Evolutionary conservation across 2,888 invertebrate species (phyloP).

Genomic region (Dasypogon diadema): DNA sequence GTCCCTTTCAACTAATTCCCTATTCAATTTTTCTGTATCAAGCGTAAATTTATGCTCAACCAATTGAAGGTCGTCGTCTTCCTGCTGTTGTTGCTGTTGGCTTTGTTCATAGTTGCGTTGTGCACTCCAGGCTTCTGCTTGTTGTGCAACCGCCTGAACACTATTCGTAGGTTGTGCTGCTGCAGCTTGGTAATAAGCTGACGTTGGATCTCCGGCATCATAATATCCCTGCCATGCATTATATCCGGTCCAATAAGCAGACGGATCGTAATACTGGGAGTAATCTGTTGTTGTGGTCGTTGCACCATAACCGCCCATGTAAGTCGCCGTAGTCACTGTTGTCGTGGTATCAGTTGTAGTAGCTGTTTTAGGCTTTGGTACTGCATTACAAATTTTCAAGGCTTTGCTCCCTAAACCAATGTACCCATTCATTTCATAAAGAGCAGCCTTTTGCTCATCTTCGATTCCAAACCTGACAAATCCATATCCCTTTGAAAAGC

Average conservation of each 20-base stretch:
- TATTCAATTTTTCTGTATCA: slow-evolving; percentile 82
- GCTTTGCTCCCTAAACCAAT: slow-evolving; percentile 89
- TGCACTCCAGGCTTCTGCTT: slow-evolving; percentile 70
- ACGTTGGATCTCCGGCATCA: slow-evolving; percentile 66
- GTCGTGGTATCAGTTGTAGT: slow-evolving; percentile 66
- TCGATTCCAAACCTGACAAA: slow-evolving; percentile 95
- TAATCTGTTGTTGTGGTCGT: slow-evolving; percentile 70
- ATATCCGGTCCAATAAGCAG: slow-evolving; percentile 90
- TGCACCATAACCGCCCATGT: slow-evolving; percentile 62
- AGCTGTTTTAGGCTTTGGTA: slow-evolving; percentile 83
- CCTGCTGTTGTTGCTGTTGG: slow-evolving; percentile 61
- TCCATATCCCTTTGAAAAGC: slow-evolving; percentile 95
- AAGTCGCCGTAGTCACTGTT: slow-evolving; percentile 63
- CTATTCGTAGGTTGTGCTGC: slow-evolving; percentile 60
- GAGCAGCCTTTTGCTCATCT: slow-evolving; percentile 91
- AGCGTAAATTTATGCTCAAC: slow-evolving; percentile 83
- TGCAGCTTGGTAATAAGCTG: slow-evolving; percentile 67
- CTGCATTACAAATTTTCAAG: slow-evolving; percentile 92
- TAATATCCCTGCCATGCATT: slow-evolving; percentile 84
- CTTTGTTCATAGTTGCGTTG: slow-evolving; percentile 68
- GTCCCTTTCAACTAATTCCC: slow-evolving; percentile 81
- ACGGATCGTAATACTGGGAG: slow-evolving; percentile 85
- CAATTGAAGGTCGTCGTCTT: slow-evolving; percentile 78
- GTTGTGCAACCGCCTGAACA: slow-evolving; percentile 64
- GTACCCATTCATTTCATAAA: slow-evolving; percentile 94